Evolutionary conservation across 2,888 invertebrate genomes (phyloP), one percentile per base, ranked within the genome.

Genomic region (Eupeodes latifasciatus): DNA sequence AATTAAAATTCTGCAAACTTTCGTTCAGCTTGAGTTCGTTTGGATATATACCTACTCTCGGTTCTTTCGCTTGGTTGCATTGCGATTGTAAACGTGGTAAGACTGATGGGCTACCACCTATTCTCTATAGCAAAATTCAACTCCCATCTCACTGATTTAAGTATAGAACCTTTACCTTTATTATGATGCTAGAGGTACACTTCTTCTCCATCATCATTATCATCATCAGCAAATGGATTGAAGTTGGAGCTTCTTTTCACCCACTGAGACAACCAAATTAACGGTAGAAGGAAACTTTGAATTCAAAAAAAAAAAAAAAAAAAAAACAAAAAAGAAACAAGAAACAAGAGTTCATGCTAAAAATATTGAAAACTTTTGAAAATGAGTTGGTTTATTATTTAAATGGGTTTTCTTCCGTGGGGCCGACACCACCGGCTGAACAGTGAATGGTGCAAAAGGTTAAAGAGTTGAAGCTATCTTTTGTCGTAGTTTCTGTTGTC

Each of bases 1-100:
- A 88, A 88, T 88, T 88, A 88, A 78, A 81, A 81, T 81, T 85
- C 88, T 81, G 81, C 84, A 88, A 88, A 88, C 74, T 81, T 85
- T 85, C 77, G 84, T 88, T 88, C 88, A 59, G 77, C 88, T 85
- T 74, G 74, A 69, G 81, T 88, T 85, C 81, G 81, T 71, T 76
- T 79, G 69, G 78, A 86, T 86, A 9, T 40, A 40, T 40, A 40
- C 9, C 5, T 5, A 86, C 27, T 57, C 9, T 74, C 78, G 74
- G 71, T 49, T 55, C 27, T 27, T 27, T 27, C 64, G 80, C 47
- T 67, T 75, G 55, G 76, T 72, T 87, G 78, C 72, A 19, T 51
- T 74, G 64, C 59, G 59, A 71, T 79, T 79, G 74, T 67, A 36
- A 77, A 47, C 61, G 85, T 67, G 72, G 61, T n/a, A 44, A 12